A percentile compares a stretch with the other conserved stretches of the same genome.
Evolutionary conservation across 2,113 vertebrate genomes (phyloP).

Genomic region (Sander lucioperca): DNA sequence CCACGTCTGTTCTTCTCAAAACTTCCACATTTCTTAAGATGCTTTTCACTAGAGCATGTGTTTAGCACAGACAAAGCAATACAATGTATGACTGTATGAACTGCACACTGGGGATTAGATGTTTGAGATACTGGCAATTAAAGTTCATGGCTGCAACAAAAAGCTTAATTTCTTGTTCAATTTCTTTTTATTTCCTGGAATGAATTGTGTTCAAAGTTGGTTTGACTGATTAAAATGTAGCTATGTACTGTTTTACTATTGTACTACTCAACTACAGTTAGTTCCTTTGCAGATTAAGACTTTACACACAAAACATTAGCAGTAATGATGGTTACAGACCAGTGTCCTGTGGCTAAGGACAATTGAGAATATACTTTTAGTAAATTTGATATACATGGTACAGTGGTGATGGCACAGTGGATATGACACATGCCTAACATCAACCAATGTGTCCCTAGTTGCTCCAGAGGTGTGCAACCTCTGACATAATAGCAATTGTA

Average conservation of each 20-base stretch:
- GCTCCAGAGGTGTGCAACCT: too few relatives aligned
- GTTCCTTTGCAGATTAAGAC: neutral
- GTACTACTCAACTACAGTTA: neutral
- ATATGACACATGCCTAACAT: too few relatives aligned
- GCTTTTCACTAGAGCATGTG: neutral
- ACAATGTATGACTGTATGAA: neutral
- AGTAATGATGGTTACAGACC: too few relatives aligned
- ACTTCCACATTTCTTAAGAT: neutral
- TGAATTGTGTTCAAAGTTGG: neutral
- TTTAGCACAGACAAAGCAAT: conserved; percentile 12
- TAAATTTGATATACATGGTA: too few relatives aligned
- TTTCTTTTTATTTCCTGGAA: neutral
- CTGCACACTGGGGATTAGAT: conserved; percentile 1
- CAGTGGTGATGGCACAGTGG: too few relatives aligned
- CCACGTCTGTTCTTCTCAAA: neutral
- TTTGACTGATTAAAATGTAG: neutral
- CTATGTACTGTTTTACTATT: too few relatives aligned
- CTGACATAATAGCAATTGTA: too few relatives aligned
- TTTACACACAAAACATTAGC: too few relatives aligned
- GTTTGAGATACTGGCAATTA: conserved; percentile 5
- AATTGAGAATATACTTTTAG: too few relatives aligned
- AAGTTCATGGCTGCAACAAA: conserved; percentile 20
- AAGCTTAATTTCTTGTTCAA: neutral
- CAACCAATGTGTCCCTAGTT: too few relatives aligned
- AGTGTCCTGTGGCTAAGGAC: too few relatives aligned